Conservation (phyloP, 2,113 vertebrate genomes). For the Notarius quadriscutis region DNA sequence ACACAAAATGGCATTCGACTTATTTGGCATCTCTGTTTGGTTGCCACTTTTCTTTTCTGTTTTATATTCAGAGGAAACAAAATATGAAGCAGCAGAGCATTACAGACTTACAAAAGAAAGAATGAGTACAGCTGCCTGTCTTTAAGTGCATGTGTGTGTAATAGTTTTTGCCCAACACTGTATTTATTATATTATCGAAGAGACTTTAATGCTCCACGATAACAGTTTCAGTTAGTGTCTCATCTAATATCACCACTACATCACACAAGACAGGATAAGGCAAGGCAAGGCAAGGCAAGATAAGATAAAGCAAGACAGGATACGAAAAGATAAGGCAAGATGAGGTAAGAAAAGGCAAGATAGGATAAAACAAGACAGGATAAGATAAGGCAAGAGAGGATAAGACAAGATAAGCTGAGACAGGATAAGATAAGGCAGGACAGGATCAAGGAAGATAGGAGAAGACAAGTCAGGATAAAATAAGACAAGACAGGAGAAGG, state of each 20-base stretch:
- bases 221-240: not conserved
- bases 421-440: too few species aligned
- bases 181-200: not conserved
- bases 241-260: not conserved
- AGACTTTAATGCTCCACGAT: not conserved
- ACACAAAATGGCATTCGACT: not conserved
- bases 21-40: not conserved
- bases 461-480: too few species aligned
- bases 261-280: not conserved
- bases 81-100: not conserved
- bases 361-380: too few species aligned
- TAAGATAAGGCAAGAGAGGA: too few species aligned
- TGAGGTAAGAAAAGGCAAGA: too few species aligned
- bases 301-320: too few species aligned
- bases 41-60: not conserved
- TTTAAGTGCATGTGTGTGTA: not conserved
- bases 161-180: not conserved
- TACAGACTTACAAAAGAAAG: not conserved
- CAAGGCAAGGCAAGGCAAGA: too few species aligned
- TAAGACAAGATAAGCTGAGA: too few species aligned
- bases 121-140: not conserved
- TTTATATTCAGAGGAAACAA: not conserved
- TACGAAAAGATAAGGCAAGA: too few species aligned
- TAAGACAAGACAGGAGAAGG: too few species aligned
- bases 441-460: too few species aligned